These are phyloP conservation scores for Arctocebus calabarensis DNA, from an alignment of 2,797 vertebrate genomes.

Conservation along the genomic window DNA sequence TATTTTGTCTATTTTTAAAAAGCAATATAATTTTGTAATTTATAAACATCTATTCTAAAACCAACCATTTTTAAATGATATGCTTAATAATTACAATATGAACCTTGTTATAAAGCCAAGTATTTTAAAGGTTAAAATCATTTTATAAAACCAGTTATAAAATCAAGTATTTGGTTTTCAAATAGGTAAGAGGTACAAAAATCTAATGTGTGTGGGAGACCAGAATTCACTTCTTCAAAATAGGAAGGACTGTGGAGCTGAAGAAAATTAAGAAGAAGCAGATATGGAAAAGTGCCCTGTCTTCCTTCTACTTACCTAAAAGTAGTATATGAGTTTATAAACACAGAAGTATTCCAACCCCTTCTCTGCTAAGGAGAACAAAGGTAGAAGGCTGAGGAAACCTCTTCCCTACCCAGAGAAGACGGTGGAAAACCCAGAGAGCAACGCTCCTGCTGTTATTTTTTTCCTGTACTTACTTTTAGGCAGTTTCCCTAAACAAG, in stretches of 20 bases:
- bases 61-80: not conserved
- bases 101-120: not conserved
- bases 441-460: not conserved
- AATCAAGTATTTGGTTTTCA: not conserved
- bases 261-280: not conserved
- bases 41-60: not conserved
- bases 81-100: not conserved
- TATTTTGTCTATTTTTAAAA: not conserved
- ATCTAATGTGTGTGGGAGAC: not conserved
- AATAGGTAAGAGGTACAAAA: not conserved
- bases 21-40: not conserved
- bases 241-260: not conserved
- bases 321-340: not conserved
- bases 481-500: not conserved
- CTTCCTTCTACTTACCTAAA: not conserved
- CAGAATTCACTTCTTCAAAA: not conserved
- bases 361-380: not conserved
- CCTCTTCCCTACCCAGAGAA: not conserved
- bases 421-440: not conserved
- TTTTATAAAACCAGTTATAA: not conserved
- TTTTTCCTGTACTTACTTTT: not conserved
- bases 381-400: too few relatives aligned
- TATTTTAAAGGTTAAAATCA: too few relatives aligned
- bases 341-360: not conserved
- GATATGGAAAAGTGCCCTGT: not conserved